phyloP scores from a whole-genome alignment of 2,888 invertebrate species.

The Eremobia ochroleuca region DNA sequence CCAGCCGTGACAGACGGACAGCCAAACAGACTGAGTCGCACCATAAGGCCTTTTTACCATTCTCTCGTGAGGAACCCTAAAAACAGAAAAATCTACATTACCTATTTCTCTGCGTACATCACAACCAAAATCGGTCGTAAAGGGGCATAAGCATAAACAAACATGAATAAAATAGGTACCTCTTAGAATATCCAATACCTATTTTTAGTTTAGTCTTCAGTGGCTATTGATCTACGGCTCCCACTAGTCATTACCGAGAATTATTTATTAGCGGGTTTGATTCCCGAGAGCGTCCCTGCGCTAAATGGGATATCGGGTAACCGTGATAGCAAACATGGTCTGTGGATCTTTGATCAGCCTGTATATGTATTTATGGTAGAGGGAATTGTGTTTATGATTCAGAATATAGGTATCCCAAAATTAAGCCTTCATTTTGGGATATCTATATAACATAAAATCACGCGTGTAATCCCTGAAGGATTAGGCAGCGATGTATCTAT shows the following conservation, averaged over 20 bases:
- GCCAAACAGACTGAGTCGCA: no score
- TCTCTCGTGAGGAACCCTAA: no score
- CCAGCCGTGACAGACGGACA: no score
- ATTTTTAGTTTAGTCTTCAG: constrained; percentile 56
- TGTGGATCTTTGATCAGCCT: constrained; percentile 46
- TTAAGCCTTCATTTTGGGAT: constrained; percentile 3
- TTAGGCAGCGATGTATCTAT: not conserved
- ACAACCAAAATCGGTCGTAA: not conserved
- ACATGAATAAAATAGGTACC: constrained; percentile 44
- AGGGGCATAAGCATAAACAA: constrained; percentile 25
- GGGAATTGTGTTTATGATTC: constrained; percentile 20
- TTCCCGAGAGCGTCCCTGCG: constrained; percentile 60
- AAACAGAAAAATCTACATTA: not conserved
- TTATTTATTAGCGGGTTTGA: constrained; percentile 66
- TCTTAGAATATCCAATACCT: constrained; percentile 36
- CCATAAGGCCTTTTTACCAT: no score
- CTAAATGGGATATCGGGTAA: constrained; percentile 64
- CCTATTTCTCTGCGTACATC: not conserved
- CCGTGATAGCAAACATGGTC: constrained; percentile 52
- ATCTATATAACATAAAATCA: not conserved
- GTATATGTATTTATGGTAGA: constrained; percentile 25
- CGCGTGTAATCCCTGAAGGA: no score
- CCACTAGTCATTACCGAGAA: constrained; percentile 63
- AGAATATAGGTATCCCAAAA: no score
- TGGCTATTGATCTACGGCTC: constrained; percentile 57